Evolutionary conservation across 2,797 vertebrate species (phyloP).

Genomic region (Macroramphosus scolopax): DNA sequence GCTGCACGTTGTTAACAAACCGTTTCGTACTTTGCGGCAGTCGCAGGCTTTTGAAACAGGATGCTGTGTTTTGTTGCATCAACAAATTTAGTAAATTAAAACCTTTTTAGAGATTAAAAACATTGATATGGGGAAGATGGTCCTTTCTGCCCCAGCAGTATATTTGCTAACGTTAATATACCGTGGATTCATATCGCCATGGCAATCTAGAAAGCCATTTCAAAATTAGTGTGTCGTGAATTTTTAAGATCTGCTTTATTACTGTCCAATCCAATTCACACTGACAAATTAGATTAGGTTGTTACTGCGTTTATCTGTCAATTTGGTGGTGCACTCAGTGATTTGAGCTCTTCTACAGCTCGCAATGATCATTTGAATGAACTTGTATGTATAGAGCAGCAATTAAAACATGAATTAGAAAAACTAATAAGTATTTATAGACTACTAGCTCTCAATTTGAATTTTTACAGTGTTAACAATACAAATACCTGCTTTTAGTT

Average conservation of each 20-base stretch:
- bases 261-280: constrained; percentile 41
- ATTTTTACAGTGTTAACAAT: too few relatives aligned
- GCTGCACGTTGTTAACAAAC: constrained; percentile 62
- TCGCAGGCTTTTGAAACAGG: constrained; percentile 41
- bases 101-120: constrained; percentile 31
- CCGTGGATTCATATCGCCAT: constrained; percentile 17
- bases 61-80: constrained; percentile 36
- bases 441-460: too few relatives aligned
- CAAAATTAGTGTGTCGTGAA: constrained; percentile 37
- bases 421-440: constrained; percentile 7
- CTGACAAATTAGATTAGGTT: constrained; percentile 51
- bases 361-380: constrained; percentile 41
- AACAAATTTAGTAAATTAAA: constrained; percentile 37
- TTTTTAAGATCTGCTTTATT: constrained; percentile 49
- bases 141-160: constrained; percentile 8
- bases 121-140: constrained; percentile 18
- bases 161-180: constrained; percentile 28
- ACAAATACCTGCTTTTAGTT: too few relatives aligned
- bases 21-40: constrained; percentile 47
- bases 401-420: constrained; percentile 51
- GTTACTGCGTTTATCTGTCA: constrained; percentile 34
- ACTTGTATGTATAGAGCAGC: constrained; percentile 31
- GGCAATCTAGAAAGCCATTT: constrained; percentile 36
- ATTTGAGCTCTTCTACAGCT: constrained; percentile 39
- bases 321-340: constrained; percentile 33